These are phyloP conservation scores for Thereuonema tuberculata DNA, from an alignment of 1,140 invertebrate genomes.

Conservation along the genomic window DNA sequence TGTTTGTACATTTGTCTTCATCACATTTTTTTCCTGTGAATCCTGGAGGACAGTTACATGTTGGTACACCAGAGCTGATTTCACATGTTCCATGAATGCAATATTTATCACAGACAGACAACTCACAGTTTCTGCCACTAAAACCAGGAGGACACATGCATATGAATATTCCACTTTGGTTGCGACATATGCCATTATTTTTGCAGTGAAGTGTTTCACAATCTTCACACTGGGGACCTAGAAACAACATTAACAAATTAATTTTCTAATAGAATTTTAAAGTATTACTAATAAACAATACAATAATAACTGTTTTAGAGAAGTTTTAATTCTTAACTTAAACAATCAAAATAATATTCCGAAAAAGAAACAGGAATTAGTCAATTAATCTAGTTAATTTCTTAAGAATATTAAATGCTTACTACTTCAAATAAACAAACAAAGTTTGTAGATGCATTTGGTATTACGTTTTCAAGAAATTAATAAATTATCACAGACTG, in stretches of 20 bases:
- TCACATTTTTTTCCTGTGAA: slow-evolving; percentile 23
- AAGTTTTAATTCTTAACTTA: too few relatives aligned
- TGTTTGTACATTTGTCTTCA: slow-evolving; percentile 16
- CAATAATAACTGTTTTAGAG: too few relatives aligned
- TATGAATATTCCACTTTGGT: slow-evolving; percentile 10
- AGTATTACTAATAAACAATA: too few relatives aligned
- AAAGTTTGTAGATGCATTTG: too few relatives aligned
- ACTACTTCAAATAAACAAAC: too few relatives aligned
- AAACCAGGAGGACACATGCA: slow-evolving; percentile 32
- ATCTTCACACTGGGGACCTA: slow-evolving; percentile 25
- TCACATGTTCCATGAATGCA: slow-evolving; percentile 22
- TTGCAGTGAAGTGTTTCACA: slow-evolving; percentile 15
- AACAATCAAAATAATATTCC: too few relatives aligned
- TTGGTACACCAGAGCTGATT: slow-evolving; percentile 23
- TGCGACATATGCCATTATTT: slow-evolving; percentile 16
- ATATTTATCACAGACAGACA: slow-evolving; percentile 14
- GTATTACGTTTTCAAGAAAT: too few relatives aligned
- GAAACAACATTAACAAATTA: not conserved
- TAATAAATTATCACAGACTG: too few relatives aligned
- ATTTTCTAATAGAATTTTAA: too few relatives aligned
- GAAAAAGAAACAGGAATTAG: too few relatives aligned
- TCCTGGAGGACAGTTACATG: slow-evolving; percentile 27
- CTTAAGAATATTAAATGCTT: too few relatives aligned
- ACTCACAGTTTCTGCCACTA: slow-evolving; percentile 31
- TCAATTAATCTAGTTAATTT: too few relatives aligned